Percentiles rank a stretch among this genome's conserved stretches.
phyloP scores from a whole-genome alignment of 2,797 vertebrate genomes.

The Falco cherrug region DNA sequence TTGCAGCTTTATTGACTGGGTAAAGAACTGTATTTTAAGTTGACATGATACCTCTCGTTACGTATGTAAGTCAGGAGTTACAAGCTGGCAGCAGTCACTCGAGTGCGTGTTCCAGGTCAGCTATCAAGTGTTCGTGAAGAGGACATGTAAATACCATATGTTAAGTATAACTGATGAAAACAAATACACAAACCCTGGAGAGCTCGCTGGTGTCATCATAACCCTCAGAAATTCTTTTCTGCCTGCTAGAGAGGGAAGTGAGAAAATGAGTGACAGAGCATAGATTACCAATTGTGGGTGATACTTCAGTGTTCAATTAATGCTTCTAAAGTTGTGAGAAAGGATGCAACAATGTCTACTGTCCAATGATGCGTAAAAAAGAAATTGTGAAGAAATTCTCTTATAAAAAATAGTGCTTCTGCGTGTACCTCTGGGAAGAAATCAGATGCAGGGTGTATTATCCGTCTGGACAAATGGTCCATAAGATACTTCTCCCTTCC shows the following conservation, averaged over 20 bases:
- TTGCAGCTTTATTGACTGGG: not conserved
- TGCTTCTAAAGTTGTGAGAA: not conserved
- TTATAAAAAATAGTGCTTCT: not conserved
- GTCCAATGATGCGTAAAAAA: not conserved
- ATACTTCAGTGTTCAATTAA: not conserved
- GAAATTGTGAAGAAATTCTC: not conserved
- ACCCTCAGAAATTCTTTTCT: constrained; percentile 43
- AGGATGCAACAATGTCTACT: not conserved
- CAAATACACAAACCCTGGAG: constrained; percentile 54
- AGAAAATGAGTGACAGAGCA: constrained; percentile 54
- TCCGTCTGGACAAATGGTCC: constrained; percentile 12
- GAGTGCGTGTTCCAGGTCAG: constrained; percentile 6
- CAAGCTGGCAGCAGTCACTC: constrained; percentile 32
- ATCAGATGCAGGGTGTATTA: not conserved
- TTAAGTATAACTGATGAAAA: constrained; percentile 39
- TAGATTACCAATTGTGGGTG: not conserved
- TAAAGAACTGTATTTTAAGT: not conserved
- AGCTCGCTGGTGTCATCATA: constrained; percentile 24
- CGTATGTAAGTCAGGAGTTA: not conserved
- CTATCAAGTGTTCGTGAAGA: not conserved
- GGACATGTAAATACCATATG: constrained; percentile 59
- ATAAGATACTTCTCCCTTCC: not conserved
- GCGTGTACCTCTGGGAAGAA: not conserved
- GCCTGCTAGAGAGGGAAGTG: constrained; percentile 13
- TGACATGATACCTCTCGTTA: not conserved